A percentile compares a stretch with the other conserved stretches of the same genome.
phyloP scores from a whole-genome alignment of 2,113 vertebrate species.

The Monarcha castaneiventris region DNA sequence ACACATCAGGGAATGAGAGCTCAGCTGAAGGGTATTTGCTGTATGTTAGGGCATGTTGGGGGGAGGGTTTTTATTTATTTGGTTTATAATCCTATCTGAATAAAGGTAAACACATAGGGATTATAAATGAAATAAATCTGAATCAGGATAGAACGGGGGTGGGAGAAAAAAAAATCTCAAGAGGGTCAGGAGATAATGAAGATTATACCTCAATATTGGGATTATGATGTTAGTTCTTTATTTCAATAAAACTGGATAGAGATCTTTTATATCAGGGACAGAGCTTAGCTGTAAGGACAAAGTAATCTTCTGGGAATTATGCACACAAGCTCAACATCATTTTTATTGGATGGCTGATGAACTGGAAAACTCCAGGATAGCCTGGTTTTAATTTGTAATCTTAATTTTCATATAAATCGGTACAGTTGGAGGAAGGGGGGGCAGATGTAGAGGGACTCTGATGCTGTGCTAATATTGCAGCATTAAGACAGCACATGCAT shows the following conservation, averaged over 20 bases:
- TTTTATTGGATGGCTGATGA: constrained; percentile 83
- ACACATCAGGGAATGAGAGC: constrained; percentile 41
- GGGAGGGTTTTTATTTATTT: constrained; percentile 43
- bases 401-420: constrained; percentile 86
- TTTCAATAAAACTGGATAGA: constrained; percentile 86
- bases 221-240: constrained; percentile 86
- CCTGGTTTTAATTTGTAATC: constrained; percentile 83
- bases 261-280: constrained; percentile 83
- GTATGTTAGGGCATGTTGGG: constrained; percentile 32
- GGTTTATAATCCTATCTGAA: constrained; percentile 79
- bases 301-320: constrained; percentile 85
- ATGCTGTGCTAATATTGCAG: constrained; percentile 57
- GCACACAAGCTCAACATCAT: constrained; percentile 79
- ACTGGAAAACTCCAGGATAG: constrained; percentile 81
- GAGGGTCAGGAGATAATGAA: constrained; percentile 83
- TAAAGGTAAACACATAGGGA: constrained; percentile 81
- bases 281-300: constrained; percentile 82
- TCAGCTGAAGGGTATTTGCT: constrained; percentile 41
- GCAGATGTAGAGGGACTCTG: constrained; percentile 30
- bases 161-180: constrained; percentile 65
- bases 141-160: constrained; percentile 70
- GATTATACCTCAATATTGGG: constrained; percentile 85
- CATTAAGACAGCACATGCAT: constrained; percentile 62
- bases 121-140: constrained; percentile 81
- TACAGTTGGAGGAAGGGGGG: constrained; percentile 66